Percentiles rank a stretch among this genome's conserved stretches.
Evolutionary conservation across 2,113 vertebrate genomes (phyloP).

Genomic region (Ictalurus furcatus): DNA sequence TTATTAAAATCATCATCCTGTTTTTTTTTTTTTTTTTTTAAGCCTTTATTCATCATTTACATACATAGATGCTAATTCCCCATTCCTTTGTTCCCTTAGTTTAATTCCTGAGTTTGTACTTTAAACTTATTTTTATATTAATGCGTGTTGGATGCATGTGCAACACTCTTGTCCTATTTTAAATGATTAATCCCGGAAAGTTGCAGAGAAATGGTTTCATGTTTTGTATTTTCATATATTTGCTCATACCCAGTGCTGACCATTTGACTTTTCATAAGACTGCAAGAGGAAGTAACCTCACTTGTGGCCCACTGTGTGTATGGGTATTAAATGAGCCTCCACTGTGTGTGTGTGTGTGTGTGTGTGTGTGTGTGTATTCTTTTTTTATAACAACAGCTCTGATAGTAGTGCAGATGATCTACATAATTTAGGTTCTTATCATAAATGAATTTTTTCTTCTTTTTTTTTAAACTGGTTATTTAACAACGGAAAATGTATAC

Average conservation of each 20-base stretch:
- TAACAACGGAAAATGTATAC: neutral
- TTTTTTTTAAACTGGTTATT: neutral
- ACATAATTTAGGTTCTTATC: neutral
- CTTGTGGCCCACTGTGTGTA: neutral
- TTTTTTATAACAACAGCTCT: neutral
- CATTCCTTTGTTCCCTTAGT: neutral
- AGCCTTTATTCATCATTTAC: conserved; percentile 7
- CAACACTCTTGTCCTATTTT: neutral
- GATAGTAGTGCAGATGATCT: neutral
- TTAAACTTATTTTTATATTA: neutral
- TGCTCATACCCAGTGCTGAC: neutral
- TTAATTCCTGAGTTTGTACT: conserved; percentile 33
- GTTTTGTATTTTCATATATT: conserved; percentile 16
- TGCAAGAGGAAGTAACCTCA: neutral
- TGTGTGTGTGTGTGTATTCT: neutral
- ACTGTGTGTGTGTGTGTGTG: neutral
- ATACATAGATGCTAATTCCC: conserved; percentile 18
- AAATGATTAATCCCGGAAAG: neutral
- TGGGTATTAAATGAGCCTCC: neutral
- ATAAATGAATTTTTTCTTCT: neutral
- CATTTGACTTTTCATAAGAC: neutral
- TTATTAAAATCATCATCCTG: conserved; percentile 34
- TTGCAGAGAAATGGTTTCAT: neutral
- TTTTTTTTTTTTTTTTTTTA: conserved; percentile 5
- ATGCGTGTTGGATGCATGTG: neutral